These are phyloP conservation scores for Dyspetes luteomarginatus DNA, from an alignment of 2,888 invertebrate species.

Conservation along the genomic window DNA sequence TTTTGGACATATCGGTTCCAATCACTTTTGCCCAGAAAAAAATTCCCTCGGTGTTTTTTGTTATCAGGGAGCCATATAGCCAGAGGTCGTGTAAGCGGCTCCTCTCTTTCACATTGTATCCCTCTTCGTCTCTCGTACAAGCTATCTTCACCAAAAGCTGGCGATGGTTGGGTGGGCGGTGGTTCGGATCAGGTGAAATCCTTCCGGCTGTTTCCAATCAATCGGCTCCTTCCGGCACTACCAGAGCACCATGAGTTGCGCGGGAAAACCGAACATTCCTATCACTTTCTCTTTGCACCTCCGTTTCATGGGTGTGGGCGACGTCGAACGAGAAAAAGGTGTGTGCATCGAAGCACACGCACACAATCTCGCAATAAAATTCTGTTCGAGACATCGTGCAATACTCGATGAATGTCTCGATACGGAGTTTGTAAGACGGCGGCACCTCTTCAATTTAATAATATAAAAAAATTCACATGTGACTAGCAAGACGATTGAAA, in stretches of 20 bases:
- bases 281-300: slow-evolving; percentile 75
- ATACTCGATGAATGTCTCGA: background rate
- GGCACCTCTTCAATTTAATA: background rate
- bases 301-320: slow-evolving; percentile 50
- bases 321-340: slow-evolving; percentile 65
- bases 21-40: slow-evolving; percentile 64
- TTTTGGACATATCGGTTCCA: background rate
- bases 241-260: slow-evolving; percentile 80
- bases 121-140: background rate
- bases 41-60: slow-evolving; percentile 76
- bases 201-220: slow-evolving; percentile 82
- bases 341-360: slow-evolving; percentile 9
- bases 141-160: slow-evolving; percentile 24
- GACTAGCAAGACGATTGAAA: slow-evolving; percentile 43
- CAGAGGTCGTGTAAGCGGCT: slow-evolving; percentile 35
- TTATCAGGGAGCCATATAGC: slow-evolving; percentile 78
- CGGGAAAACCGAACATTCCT: slow-evolving; percentile 83
- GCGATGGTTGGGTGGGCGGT: slow-evolving; percentile 35
- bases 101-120: background rate
- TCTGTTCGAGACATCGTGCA: background rate
- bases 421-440: background rate
- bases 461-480: slow-evolving; percentile 49
- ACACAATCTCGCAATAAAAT: background rate
- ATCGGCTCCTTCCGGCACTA: slow-evolving; percentile 83
- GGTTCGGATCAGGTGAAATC: slow-evolving; percentile 75